Evolutionary conservation across 2,113 vertebrate species (phyloP).

Genomic region (Bubo bubo): DNA sequence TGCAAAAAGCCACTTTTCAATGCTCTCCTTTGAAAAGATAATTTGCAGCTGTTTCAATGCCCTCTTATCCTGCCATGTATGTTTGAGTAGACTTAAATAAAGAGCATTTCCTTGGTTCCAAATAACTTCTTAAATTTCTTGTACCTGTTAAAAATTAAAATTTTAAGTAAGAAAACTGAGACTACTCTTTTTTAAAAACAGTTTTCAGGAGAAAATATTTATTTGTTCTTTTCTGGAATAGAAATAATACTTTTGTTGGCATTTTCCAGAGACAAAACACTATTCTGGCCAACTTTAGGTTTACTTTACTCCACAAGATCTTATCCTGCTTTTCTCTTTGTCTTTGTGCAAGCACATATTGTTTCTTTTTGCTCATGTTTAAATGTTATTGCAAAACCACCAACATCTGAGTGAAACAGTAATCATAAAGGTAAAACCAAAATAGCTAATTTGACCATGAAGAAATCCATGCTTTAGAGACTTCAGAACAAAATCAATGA

Average conservation of each 20-base stretch:
- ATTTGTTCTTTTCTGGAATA: neutral
- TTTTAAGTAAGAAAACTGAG: neutral
- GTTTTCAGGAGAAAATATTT: neutral
- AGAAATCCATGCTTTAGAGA: neutral
- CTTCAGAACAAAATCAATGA: neutral
- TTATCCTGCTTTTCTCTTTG: neutral
- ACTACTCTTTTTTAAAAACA: neutral
- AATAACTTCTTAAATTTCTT: neutral
- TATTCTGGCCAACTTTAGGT: neutral
- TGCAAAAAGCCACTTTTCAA: neutral
- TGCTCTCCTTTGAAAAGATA: neutral
- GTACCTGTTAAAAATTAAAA: neutral
- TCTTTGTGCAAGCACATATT: neutral
- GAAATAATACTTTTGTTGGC: neutral
- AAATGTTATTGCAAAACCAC: neutral
- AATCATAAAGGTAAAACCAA: neutral
- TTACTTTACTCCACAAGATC: neutral
- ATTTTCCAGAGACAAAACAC: neutral
- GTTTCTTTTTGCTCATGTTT: neutral
- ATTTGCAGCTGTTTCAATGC: neutral
- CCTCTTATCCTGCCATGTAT: neutral
- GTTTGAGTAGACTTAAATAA: neutral
- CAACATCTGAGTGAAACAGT: neutral
- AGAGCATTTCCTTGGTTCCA: neutral
- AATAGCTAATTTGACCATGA: neutral